Conservation (phyloP, 2,797 vertebrate genomes). For the Pipistrellus kuhlii region DNA sequence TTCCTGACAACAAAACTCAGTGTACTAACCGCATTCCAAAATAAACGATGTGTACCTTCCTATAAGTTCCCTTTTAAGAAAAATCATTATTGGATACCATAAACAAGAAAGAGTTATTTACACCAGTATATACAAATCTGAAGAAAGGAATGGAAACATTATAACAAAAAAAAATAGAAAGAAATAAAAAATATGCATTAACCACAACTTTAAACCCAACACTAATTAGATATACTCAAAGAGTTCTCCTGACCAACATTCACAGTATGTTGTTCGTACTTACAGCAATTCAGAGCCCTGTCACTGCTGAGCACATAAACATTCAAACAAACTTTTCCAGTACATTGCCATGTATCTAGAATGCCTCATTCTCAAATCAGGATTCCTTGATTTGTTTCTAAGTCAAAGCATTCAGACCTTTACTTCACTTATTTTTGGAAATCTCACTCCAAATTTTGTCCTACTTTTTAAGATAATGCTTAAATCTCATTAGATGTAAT, state of each 20-base stretch:
- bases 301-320: constrained; percentile 42
- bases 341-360: not conserved
- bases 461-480: not conserved
- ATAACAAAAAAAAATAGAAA: constrained; percentile 69
- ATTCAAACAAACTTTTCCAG: constrained; percentile 13
- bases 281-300: not conserved
- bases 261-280: constrained; percentile 4
- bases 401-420: not conserved
- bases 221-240: constrained; percentile 69
- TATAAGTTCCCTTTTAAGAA: constrained; percentile 65
- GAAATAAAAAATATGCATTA: constrained; percentile 71
- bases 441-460: not conserved
- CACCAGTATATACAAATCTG: constrained; percentile 70
- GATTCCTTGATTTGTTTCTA: not conserved
- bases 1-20: constrained; percentile 54
- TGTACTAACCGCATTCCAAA: constrained; percentile 30
- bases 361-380: constrained; percentile 13
- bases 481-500: not conserved
- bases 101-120: constrained; percentile 79
- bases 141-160: constrained; percentile 73
- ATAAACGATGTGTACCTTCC: constrained; percentile 63
- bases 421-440: not conserved
- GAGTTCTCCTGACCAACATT: constrained; percentile 38
- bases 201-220: constrained; percentile 71
- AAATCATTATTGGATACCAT: constrained; percentile 65